Percentiles rank a stretch among this genome's conserved stretches.
Evolutionary conservation across 23 tunicate genomes (phyloP).

Genomic region (Pegea sp.): DNA sequence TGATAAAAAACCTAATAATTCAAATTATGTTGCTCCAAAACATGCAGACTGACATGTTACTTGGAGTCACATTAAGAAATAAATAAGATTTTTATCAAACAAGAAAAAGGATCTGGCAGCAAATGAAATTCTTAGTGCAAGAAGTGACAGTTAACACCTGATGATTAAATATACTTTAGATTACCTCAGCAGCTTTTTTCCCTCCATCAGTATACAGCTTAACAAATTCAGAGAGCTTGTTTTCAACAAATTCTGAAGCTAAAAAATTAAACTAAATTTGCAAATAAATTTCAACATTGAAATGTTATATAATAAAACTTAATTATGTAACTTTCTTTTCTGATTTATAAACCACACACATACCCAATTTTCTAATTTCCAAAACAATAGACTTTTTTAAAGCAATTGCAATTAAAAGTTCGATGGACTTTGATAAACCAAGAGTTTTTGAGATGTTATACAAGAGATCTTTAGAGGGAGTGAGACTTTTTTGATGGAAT

Average conservation of each 20-base stretch:
- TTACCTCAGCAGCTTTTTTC: slow-evolving; percentile 17
- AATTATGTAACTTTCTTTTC: background rate
- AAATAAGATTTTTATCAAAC: no score
- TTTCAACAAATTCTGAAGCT: slow-evolving; percentile 37
- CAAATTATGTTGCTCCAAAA: no score
- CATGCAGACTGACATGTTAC: no score
- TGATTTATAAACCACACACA: background rate
- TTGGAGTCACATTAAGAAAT: no score
- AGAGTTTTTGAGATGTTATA: slow-evolving; percentile 40
- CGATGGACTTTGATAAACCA: slow-evolving; percentile 41
- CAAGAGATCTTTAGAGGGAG: slow-evolving; percentile 24
- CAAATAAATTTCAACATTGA: background rate
- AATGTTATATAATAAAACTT: background rate
- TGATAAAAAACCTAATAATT: no score
- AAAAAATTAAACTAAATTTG: slow-evolving; percentile 6
- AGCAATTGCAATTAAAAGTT: slow-evolving; percentile 32
- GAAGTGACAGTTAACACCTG: background rate
- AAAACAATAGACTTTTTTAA: slow-evolving; percentile 29
- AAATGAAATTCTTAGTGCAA: no score
- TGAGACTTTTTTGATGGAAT: slow-evolving; percentile 57
- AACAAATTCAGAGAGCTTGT: slow-evolving; percentile 33
- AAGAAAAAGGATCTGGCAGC: no score
- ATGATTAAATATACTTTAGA: background rate
- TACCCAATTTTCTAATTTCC: slow-evolving; percentile 40
- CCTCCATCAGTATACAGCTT: slow-evolving; percentile 19